phyloP scores from a whole-genome alignment of 1,140 invertebrate genomes.

The Atta texana region DNA sequence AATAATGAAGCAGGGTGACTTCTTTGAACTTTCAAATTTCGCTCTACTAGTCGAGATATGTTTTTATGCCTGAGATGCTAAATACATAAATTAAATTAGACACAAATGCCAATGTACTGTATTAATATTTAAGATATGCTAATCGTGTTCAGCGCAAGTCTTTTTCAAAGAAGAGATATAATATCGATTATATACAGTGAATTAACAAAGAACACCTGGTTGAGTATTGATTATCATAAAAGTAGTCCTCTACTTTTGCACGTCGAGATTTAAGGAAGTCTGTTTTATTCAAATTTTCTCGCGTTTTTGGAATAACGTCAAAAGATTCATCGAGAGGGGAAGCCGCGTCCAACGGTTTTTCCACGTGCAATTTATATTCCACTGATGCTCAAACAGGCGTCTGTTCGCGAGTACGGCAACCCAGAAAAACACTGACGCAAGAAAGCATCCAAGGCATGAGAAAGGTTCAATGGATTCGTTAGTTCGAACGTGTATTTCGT shows the following conservation, averaged over 20 bases:
- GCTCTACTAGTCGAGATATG: not conserved
- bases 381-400: constrained; percentile 35
- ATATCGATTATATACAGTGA: constrained; percentile 10
- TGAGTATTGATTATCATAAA: constrained; percentile 52
- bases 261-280: constrained; percentile 30
- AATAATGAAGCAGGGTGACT: constrained; percentile 55
- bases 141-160: not conserved
- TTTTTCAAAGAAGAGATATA: not conserved
- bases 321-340: constrained; percentile 10
- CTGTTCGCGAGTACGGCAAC: constrained; percentile 34
- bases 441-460: constrained; percentile 30
- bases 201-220: constrained; percentile 10
- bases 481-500: constrained; percentile 52
- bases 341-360: constrained; percentile 38
- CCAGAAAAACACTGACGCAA: constrained; percentile 57
- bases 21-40: constrained; percentile 56
- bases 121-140: constrained; percentile 53
- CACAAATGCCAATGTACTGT: not conserved
- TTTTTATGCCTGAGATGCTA: constrained; percentile 32
- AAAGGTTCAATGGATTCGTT: constrained; percentile 63
- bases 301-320: constrained; percentile 36
- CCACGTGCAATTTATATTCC: constrained; percentile 54
- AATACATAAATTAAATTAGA: constrained; percentile 42
- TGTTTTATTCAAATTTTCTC: constrained; percentile 56
- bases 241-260: constrained; percentile 18